Evolutionary conservation across 1,140 invertebrate genomes (phyloP), one percentile per base, ranked within the genome.

Genomic region (Nephila pilipes): DNA sequence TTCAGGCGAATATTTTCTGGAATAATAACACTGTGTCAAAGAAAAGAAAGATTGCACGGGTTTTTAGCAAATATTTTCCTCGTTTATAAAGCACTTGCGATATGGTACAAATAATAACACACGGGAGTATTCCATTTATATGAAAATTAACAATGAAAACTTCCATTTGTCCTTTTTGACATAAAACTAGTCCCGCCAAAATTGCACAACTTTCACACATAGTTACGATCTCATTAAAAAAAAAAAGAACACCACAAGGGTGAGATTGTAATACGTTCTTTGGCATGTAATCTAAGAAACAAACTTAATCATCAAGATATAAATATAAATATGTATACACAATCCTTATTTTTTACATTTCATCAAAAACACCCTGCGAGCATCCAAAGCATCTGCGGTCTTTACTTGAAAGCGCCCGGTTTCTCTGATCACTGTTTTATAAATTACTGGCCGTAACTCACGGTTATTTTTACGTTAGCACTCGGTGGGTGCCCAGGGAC

Each of bases 401-500:
- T 46, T 46, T 46, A 46, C 38, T 46, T 46, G 4, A 54, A 46
- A 16, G 25, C 65, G 16, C 32, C 20, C 29, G 75, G 54, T 80
- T 12, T 65, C 32, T 58, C 87, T 90, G 87, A 90, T 90, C 87
- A 32, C 69, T 20, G 87, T 80, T 58, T 90, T 90, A 80, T 90
- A 90, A 79, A 90, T 90, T 80, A 38, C 54, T 32, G 87, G 69
- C 54, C 69, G 87, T 90, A 90, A 90, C 87, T 90, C 87, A 90
- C 54, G 20, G 69, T 38, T 80, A 79, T 90, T 79, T 80, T 90
- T 79, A 80, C 87, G 87, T 90, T 90, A 90, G 69, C 87, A 90
- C 87, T 80, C 87, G 87, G 87, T 69, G 87, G 87, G 87, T 69
- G 57, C 46, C 65, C 20, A 4, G 5, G 22, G 87, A 90, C 87